These are phyloP conservation scores for Euborellia annulipes DNA, from an alignment of 1,140 invertebrate genomes.

Conservation along the genomic window DNA sequence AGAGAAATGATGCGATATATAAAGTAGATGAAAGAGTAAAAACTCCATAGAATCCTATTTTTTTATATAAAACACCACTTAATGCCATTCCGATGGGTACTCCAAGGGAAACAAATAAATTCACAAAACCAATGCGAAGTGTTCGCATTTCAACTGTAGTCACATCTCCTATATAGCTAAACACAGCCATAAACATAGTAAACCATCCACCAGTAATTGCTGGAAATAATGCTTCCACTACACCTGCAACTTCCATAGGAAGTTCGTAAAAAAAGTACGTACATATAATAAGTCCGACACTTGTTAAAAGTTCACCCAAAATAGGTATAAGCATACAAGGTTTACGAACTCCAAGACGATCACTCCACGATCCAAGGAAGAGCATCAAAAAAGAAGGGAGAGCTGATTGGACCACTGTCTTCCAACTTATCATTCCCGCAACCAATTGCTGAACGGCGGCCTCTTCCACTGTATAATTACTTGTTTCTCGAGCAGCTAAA, in stretches of 20 bases:
- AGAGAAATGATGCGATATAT: slow-evolving; percentile 56
- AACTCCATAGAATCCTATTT: slow-evolving; percentile 65
- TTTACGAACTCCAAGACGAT: slow-evolving; percentile 56
- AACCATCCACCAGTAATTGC: slow-evolving; percentile 70
- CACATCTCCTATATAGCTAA: slow-evolving; percentile 77
- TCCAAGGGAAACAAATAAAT: slow-evolving; percentile 62
- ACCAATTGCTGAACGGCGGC: slow-evolving; percentile 56
- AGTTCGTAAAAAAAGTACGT: slow-evolving; percentile 56
- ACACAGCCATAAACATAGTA: slow-evolving; percentile 76
- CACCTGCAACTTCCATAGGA: slow-evolving; percentile 57
- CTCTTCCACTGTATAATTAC: slow-evolving; percentile 52
- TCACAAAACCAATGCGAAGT: slow-evolving; percentile 65
- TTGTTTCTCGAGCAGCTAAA: slow-evolving; percentile 46
- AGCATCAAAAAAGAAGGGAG: slow-evolving; percentile 57
- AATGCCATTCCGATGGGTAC: slow-evolving; percentile 63
- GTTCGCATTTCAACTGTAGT: slow-evolving; percentile 66
- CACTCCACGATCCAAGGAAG: slow-evolving; percentile 64
- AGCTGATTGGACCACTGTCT: slow-evolving; percentile 56
- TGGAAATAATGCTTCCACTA: slow-evolving; percentile 53
- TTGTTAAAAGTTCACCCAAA: slow-evolving; percentile 59
- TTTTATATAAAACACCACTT: slow-evolving; percentile 47
- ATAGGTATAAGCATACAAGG: slow-evolving; percentile 71
- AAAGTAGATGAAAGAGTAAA: slow-evolving; percentile 54
- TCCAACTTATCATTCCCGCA: slow-evolving; percentile 62
- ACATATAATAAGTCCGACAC: slow-evolving; percentile 57